Evolutionary conservation across 1,140 invertebrate genomes (phyloP), one percentile per base, ranked within the genome.

Genomic region (Neodiprion fabricii): DNA sequence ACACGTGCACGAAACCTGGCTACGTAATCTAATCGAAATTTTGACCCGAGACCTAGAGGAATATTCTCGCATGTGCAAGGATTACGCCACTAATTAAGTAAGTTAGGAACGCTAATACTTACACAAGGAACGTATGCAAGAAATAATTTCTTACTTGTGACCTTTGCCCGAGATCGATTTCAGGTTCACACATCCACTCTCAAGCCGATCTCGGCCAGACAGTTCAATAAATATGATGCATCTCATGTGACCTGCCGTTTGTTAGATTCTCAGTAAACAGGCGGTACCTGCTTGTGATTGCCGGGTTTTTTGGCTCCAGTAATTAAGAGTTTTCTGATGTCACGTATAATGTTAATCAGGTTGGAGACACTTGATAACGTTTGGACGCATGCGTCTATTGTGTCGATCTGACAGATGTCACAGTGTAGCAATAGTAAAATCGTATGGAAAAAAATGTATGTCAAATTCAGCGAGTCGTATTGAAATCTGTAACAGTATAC

Each of bases 391-490:
- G 53, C 53, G 53, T 14, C 53, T 17, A 61, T 61, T 61, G 4
- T 61, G n/a, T 9, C 8, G 53, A 5, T 14, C 53, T 14, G n/a
- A 17, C 53, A 12, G 53, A 17, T 61, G 53, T 61, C 4, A 61
- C n/a, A 61, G 11, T 9, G 1, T 40, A 14, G 53, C 8, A 17
- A 9, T 61, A 14, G n/a, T 14, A 61, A 61, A 61, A 61, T 7
- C 7, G 53, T 4, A 17, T 11, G 53, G 7, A 61, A 17, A 61
- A 7, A 61, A 61, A 61, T 40, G 53, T 74, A 74, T 71, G 70
- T 74, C 72, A 65, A 69, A 74, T 74, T 74, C 23, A 65, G 67
- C 21, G 17, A 21, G 14, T 23, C 40, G 21, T 7, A 69, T 17
- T 14, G 61, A 21, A 65, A 65, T 17, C 17, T 65, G 61, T 14